phyloP scores from a whole-genome alignment of 2,797 vertebrate species.

The Sebastes iracundus region DNA sequence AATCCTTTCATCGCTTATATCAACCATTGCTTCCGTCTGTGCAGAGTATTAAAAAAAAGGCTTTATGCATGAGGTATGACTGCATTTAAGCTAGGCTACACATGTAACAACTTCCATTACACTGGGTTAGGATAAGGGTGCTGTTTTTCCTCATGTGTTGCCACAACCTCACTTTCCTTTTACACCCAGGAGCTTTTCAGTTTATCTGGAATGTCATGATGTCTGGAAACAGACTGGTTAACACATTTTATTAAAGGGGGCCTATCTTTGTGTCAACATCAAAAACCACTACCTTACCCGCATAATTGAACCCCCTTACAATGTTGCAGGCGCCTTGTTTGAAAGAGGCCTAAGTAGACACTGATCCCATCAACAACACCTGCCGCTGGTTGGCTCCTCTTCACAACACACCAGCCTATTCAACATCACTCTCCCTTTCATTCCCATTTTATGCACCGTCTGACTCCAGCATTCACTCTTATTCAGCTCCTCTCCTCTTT shows the following conservation, averaged over 20 bases:
- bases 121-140: not conserved
- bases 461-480: conserved; percentile 34
- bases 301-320: not conserved
- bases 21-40: not conserved
- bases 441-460: conserved; percentile 16
- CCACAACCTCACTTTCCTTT: not conserved
- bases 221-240: not conserved
- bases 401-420: conserved; percentile 15
- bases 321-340: not conserved
- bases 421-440: conserved; percentile 22
- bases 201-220: not conserved
- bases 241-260: not conserved
- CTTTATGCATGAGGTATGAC: not conserved
- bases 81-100: not conserved
- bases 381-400: not conserved
- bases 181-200: not conserved
- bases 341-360: conserved; percentile 13
- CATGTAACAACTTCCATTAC: not conserved
- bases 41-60: not conserved
- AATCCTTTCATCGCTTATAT: not conserved
- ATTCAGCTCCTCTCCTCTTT: conserved; percentile 21
- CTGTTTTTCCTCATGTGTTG: not conserved
- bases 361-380: conserved; percentile 16
- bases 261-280: not conserved
- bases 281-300: not conserved